Percentiles rank a stretch among this genome's conserved stretches.
Evolutionary conservation across 2,888 invertebrate species (phyloP).

Genomic region (Cataglyphis cursor): DNA sequence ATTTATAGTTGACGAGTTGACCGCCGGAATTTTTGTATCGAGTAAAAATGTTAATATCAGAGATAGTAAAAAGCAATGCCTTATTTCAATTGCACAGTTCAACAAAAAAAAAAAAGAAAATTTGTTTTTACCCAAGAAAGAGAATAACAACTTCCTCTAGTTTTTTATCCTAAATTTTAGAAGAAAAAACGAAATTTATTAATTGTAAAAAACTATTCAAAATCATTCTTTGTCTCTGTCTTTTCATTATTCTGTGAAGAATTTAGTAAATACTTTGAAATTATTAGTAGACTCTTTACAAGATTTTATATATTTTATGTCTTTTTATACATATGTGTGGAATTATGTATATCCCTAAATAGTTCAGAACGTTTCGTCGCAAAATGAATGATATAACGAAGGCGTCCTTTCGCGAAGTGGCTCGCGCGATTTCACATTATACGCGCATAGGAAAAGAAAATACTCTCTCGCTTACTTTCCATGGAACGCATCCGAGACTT

Average conservation of each 20-base stretch:
- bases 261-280: neutral
- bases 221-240: too few species aligned
- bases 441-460: constrained; percentile 13
- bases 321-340: neutral
- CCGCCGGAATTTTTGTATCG: neutral
- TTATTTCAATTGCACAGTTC: neutral
- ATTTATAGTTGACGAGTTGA: neutral
- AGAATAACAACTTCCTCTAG: neutral
- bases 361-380: neutral
- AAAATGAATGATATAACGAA: neutral
- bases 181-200: neutral
- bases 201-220: neutral
- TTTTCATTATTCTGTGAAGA: neutral
- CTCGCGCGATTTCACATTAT: constrained; percentile 2
- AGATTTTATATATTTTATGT: neutral
- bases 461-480: constrained; percentile 68
- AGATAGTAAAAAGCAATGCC: neutral
- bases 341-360: neutral
- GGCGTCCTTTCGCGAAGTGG: neutral
- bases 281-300: neutral
- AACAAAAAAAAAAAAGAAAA: neutral
- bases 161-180: too few species aligned
- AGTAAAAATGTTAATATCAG: neutral
- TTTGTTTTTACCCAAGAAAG: neutral
- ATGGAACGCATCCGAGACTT: constrained; percentile 56